phyloP scores from a whole-genome alignment of 2,888 invertebrate species.

The Thereva nobilitata region DNA sequence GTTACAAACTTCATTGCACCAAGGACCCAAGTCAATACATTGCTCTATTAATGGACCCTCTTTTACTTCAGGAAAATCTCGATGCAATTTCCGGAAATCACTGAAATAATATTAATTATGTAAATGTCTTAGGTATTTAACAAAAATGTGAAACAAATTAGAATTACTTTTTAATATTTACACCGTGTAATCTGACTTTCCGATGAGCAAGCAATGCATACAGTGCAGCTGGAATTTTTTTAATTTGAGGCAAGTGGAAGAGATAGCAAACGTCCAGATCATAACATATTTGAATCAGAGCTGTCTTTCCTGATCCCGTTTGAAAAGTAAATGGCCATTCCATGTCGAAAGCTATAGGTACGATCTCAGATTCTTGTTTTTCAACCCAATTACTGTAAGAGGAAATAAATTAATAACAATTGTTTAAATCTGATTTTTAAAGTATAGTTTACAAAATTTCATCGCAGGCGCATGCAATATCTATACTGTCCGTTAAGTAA shows the following conservation, averaged over 20 bases:
- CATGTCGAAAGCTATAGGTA: slow-evolving; percentile 67
- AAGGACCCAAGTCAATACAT: slow-evolving; percentile 64
- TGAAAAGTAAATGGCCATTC: slow-evolving; percentile 69
- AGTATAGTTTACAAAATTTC: slow-evolving; percentile 55
- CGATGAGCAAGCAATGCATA: slow-evolving; percentile 62
- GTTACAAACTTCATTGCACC: slow-evolving; percentile 62
- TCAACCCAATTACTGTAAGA: slow-evolving; percentile 53
- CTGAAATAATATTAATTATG: slow-evolving; percentile 56
- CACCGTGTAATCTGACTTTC: slow-evolving; percentile 65
- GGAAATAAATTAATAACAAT: slow-evolving; percentile 1
- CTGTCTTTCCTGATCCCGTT: slow-evolving; percentile 64
- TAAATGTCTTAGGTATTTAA: not conserved
- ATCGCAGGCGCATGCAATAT: slow-evolving; percentile 60
- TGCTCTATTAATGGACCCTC: slow-evolving; percentile 62
- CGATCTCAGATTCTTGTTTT: slow-evolving; percentile 49
- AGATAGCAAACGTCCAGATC: slow-evolving; percentile 62
- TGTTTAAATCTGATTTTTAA: not conserved
- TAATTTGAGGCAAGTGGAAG: slow-evolving; percentile 63
- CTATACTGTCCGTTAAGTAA: slow-evolving; percentile 55
- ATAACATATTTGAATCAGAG: slow-evolving; percentile 67
- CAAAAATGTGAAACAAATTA: slow-evolving; percentile 14
- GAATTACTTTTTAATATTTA: slow-evolving; percentile 66
- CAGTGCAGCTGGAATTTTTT: slow-evolving; percentile 63
- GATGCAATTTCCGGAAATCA: slow-evolving; percentile 65
- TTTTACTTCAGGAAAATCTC: slow-evolving; percentile 63